Evolutionary conservation across 1,140 invertebrate species (phyloP).

Genomic region (Monomorium pharaonis): DNA sequence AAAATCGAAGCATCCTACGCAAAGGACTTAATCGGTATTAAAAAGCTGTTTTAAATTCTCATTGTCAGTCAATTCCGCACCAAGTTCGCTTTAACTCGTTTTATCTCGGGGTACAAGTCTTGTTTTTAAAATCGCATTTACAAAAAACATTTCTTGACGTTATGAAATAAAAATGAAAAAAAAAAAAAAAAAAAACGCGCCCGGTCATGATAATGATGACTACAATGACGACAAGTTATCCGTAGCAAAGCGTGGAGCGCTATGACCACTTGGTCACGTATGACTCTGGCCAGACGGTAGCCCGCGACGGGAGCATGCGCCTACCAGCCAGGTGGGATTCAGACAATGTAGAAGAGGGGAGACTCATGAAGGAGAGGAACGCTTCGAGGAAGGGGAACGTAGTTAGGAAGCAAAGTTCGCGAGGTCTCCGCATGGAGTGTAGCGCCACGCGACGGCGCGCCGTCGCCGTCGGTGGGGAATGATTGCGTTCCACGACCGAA

Average conservation of each 20-base stretch:
- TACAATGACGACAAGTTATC: neutral
- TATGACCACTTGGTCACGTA: conserved; percentile 22
- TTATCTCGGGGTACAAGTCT: neutral
- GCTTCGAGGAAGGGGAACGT: conserved; percentile 45
- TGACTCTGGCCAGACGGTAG: conserved; percentile 61
- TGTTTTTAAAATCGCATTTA: neutral
- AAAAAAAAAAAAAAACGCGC: neutral
- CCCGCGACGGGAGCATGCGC: conserved; percentile 65
- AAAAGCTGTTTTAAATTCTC: neutral
- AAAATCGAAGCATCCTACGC: neutral
- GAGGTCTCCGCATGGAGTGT: conserved; percentile 76
- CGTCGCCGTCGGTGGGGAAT: conserved; percentile 13
- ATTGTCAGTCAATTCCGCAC: neutral
- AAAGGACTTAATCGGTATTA: neutral
- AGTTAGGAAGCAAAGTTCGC: conserved; percentile 71
- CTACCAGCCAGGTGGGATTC: conserved; percentile 54
- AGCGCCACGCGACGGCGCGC: conserved; percentile 78
- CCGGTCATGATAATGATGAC: neutral
- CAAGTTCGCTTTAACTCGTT: neutral
- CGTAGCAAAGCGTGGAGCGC: conserved; percentile 47
- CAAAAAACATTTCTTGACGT: neutral
- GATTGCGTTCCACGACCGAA: conserved; percentile 34
- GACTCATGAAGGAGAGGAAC: neutral
- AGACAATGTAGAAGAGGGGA: conserved; percentile 19
- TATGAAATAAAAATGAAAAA: neutral